phyloP scores from a whole-genome alignment of 2,797 vertebrate genomes.

The Rhinatrema bivittatum region DNA sequence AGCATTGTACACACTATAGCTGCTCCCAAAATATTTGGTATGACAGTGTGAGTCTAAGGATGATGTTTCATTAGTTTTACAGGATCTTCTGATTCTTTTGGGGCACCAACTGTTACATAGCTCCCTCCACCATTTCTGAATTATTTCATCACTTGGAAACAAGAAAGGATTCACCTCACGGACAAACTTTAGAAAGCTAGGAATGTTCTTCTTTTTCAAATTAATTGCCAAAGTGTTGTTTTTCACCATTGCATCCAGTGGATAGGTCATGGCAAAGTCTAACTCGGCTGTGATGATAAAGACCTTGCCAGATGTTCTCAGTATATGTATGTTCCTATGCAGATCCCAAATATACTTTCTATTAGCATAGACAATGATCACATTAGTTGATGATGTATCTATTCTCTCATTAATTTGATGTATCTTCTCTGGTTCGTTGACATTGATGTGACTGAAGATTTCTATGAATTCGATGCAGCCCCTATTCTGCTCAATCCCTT shows the following conservation, averaged over 20 bases:
- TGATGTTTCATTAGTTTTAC: constrained; percentile 6
- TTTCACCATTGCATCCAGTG: not conserved
- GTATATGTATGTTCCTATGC: constrained; percentile 2
- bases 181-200: constrained; percentile 5
- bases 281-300: constrained; percentile 7
- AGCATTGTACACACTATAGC: too few species aligned
- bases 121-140: constrained; percentile 16
- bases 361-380: constrained; percentile 6
- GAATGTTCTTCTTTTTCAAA: constrained; percentile 8
- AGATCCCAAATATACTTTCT: constrained; percentile 11
- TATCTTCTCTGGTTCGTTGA: not conserved
- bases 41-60: constrained; percentile 9
- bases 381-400: not conserved
- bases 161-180: constrained; percentile 2
- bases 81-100: constrained; percentile 4
- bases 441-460: constrained; percentile 3
- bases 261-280: constrained; percentile 3
- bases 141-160: constrained; percentile 1
- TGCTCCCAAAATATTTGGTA: too few species aligned
- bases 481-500: constrained; percentile 4
- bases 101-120: constrained; percentile 10
- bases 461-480: constrained; percentile 11
- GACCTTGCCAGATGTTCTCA: constrained; percentile 3
- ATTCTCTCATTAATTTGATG: constrained; percentile 1
- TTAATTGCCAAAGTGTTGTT: constrained; percentile 4